Evolutionary conservation across 2,797 vertebrate genomes (phyloP).

Genomic region (Gadopsis bispinosus): DNA sequence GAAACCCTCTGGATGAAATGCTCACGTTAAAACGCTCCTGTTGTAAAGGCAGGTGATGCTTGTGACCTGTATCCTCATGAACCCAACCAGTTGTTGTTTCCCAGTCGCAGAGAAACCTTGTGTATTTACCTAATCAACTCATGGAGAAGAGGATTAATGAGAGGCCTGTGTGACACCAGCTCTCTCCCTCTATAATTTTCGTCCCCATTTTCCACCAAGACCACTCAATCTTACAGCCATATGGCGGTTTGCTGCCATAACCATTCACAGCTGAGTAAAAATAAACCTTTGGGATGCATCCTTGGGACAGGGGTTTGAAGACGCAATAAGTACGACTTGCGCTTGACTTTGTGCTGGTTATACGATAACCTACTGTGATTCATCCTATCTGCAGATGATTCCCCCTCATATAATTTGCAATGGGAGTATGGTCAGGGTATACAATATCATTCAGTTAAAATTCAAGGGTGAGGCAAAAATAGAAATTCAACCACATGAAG

Average conservation of each 20-base stretch:
- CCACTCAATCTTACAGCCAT: conserved; percentile 82
- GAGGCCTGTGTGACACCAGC: conserved; percentile 80
- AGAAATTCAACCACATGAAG: conserved; percentile 85
- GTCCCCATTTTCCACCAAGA: conserved; percentile 80
- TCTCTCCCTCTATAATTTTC: conserved; percentile 82
- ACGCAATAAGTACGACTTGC: conserved; percentile 44
- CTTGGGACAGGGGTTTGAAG: conserved; percentile 75
- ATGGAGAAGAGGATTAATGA: conserved; percentile 73
- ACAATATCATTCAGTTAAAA: conserved; percentile 79
- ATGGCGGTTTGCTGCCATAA: conserved; percentile 82
- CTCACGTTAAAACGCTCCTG: conserved; percentile 32
- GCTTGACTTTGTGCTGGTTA: conserved; percentile 76
- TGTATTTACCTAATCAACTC: conserved; percentile 78
- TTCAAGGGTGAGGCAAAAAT: conserved; percentile 84
- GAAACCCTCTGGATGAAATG: background rate
- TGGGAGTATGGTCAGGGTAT: conserved; percentile 77
- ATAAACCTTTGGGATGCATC: conserved; percentile 82
- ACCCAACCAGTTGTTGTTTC: conserved; percentile 46
- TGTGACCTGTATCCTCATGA: conserved; percentile 49
- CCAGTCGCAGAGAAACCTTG: conserved; percentile 48
- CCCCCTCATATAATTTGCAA: conserved; percentile 80
- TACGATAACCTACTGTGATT: conserved; percentile 82
- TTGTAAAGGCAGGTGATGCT: conserved; percentile 63
- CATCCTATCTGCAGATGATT: conserved; percentile 83
- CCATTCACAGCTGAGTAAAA: conserved; percentile 83